These are phyloP conservation scores for Oncopeltus fasciatus DNA, from an alignment of 1,140 invertebrate genomes.

Conservation along the genomic window DNA sequence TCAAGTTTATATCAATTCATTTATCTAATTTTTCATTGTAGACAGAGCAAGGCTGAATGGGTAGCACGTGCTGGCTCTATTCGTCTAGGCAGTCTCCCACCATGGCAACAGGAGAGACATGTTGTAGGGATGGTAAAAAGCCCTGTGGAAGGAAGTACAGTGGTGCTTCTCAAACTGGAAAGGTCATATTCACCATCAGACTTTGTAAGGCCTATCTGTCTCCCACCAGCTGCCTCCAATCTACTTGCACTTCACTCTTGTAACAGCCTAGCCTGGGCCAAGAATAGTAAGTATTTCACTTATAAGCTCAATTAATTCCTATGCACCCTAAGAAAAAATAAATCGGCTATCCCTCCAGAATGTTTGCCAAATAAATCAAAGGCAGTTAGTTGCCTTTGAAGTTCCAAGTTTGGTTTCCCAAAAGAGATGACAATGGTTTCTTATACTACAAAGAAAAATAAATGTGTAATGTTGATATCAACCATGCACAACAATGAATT, in stretches of 20 bases:
- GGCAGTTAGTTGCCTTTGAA: not conserved
- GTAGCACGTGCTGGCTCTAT: conserved; percentile 61
- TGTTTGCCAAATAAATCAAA: too few species aligned
- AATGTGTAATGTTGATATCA: too few species aligned
- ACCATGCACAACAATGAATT: too few species aligned
- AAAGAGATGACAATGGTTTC: too few species aligned
- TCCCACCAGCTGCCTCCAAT: conserved; percentile 34
- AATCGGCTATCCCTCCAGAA: too few species aligned
- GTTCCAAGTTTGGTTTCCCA: too few species aligned
- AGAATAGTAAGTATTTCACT: conserved; percentile 44
- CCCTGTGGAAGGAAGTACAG: conserved; percentile 70
- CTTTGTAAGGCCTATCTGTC: conserved; percentile 66
- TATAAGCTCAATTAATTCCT: too few species aligned
- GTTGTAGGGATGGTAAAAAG: conserved; percentile 80
- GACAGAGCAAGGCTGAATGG: conserved; percentile 74
- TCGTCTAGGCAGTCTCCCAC: conserved; percentile 56
- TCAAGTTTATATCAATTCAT: too few species aligned
- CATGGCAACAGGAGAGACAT: conserved; percentile 73
- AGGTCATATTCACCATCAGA: conserved; percentile 59
- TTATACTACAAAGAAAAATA: too few species aligned
- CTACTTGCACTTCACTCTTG: conserved; percentile 40
- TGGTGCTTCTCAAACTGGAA: conserved; percentile 66
- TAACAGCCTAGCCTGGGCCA: conserved; percentile 68
- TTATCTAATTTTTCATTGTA: too few species aligned
- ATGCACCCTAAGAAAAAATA: too few species aligned